Evolutionary conservation across 2,797 vertebrate species (phyloP), one percentile per base, ranked within the genome.

Genomic region (Paguma larvata): DNA sequence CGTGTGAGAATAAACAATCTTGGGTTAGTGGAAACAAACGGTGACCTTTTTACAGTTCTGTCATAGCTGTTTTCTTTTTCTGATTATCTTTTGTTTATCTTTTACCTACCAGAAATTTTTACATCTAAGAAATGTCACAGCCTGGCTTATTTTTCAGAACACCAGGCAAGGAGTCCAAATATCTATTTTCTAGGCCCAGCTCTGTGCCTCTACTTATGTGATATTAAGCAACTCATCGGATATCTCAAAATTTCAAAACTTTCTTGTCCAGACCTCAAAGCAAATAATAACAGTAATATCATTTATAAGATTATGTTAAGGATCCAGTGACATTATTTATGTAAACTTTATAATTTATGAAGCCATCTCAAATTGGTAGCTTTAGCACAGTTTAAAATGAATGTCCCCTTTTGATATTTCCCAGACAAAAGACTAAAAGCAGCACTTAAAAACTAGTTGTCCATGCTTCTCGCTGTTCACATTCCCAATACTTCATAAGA

Each of bases 71-170:
- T 84, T 67, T 68, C 30, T 88, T 95, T 92, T 62, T 27, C 62
- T 85, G n/a, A 32, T 84, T 14, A 78, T 78, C n/a, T 91, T 85
- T 88, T 63, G 18, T 67, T 95, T 87, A 92, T 67, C 18, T 75
- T 67, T 70, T 79, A 83, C 12, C 56, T 27, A 23, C 5, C 83
- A 68, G 48, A 84, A 23, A 30, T 67, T 93, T 93, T 83, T 92
- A 63, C 6, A 75, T 34, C 65, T 8, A 70, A 59, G 48, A 65
- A 46, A 85, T 82, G 15, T 62, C 7, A 72, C 8, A 90, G 63
- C 6, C 15, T 91, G 38, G 6, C 3, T 75, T 95, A 72, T 51
- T 78, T 88, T 90, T 85, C 56, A 96, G 23, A 94, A 85, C 18
- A 91, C 16, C 65, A 8, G 25, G 85, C 10, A 53, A 19, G 13